phyloP scores from a whole-genome alignment of 2,888 invertebrate genomes.

The Nomada flava region DNA sequence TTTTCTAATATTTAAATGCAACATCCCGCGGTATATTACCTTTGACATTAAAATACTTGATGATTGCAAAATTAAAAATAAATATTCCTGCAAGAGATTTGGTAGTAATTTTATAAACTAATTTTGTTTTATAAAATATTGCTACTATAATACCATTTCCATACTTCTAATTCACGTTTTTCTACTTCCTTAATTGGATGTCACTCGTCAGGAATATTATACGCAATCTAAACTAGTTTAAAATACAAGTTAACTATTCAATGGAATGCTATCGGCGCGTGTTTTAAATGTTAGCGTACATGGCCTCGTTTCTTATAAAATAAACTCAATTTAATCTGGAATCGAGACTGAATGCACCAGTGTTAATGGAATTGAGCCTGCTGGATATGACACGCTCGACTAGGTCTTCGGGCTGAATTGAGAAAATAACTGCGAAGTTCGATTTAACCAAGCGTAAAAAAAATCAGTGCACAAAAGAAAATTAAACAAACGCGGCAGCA shows the following conservation, averaged over 20 bases:
- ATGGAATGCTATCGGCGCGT: slow-evolving; percentile 19
- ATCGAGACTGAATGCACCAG: slow-evolving; percentile 48
- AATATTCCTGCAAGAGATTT: background rate
- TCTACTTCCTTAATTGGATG: too few relatives aligned
- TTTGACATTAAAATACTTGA: too few relatives aligned
- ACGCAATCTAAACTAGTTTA: background rate
- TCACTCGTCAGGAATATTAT: background rate
- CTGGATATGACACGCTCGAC: slow-evolving; percentile 51
- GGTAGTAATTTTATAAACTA: background rate
- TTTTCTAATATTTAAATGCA: too few relatives aligned
- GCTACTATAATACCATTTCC: too few relatives aligned
- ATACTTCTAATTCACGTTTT: too few relatives aligned
- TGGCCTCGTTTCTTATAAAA: slow-evolving; percentile 58
- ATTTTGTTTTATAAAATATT: too few relatives aligned
- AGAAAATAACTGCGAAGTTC: slow-evolving; percentile 49
- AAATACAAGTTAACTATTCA: slow-evolving; percentile 33
- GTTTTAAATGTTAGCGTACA: slow-evolving; percentile 6
- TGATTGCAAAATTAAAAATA: background rate
- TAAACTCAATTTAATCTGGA: slow-evolving; percentile 64
- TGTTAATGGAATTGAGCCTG: slow-evolving; percentile 63
- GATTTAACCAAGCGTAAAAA: slow-evolving; percentile 53
- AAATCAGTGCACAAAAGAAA: slow-evolving; percentile 2
- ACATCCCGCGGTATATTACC: too few relatives aligned
- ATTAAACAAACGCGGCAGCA: background rate
- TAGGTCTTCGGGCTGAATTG: slow-evolving; percentile 48